Base-by-base conservation (phyloP, 2,888 invertebrate genomes). In the Tetrapedia diversipes region DNA sequence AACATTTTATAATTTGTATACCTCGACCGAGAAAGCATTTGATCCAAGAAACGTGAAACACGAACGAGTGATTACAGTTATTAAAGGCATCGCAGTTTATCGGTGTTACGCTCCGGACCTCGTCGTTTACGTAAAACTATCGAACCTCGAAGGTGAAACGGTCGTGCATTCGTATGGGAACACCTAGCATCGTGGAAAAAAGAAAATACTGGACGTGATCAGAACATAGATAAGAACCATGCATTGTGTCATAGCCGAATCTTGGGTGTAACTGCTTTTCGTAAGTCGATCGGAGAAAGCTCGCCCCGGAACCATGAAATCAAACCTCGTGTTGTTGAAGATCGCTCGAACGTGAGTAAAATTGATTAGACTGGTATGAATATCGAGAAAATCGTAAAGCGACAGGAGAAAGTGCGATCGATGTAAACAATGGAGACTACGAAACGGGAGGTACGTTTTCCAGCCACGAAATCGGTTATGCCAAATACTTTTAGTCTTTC, bases 221-320 rank as follows among this genome's bases (percentile, higher is more conserved):
- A 2, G 63, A 82, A 81, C 79, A n/a, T 65, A 27, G 37, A 64
- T 34, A 14, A 14, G 16, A 3, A 10, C 19, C 8, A 24, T 11
- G 60, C 29, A 19, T 39, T 49, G 43, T 32, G 47, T 45, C 60
- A 63, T 57, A 34, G 4, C 19, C 43, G 61, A 73, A 82, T 73
- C 53, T 56, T 16, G 32, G 43, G 45, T 32, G 39, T 14, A 27
- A 19, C 32, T 3, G 27, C 34, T 73, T 57, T 69, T 49, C 39
- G 56, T 61, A 69, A 80, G 29, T 43, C 22, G 57, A 80, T 53
- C n/a, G 47, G 64, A 65, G 79, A 80, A 45, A 53, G 57, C 63
- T 75, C 27, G 39, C 34, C 11, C 43, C 14, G 24, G 4, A 14
- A 14, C 16, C 47, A 47, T 10, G 49, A 10, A 59, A 66, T 29